Evolutionary conservation across 2,797 vertebrate species (phyloP).

Genomic region (Neostethus bicornis): DNA sequence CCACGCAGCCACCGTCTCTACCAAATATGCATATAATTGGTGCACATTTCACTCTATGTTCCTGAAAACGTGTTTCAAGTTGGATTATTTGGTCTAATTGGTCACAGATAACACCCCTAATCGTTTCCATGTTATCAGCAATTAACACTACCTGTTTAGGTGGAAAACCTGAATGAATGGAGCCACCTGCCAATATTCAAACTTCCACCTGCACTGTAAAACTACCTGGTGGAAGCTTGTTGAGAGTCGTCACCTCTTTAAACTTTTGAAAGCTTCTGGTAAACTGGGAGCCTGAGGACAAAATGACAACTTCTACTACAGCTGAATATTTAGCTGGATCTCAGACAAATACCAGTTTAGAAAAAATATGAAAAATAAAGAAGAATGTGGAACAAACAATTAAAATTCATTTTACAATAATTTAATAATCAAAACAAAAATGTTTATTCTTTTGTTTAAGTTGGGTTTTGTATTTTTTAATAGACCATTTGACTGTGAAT

Average conservation of each 20-base stretch:
- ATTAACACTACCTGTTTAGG: conserved; percentile 3
- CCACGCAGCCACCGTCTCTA: no score
- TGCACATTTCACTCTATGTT: no score
- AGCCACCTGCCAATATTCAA: conserved; percentile 70
- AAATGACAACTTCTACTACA: background rate
- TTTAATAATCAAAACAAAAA: background rate
- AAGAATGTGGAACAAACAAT: background rate
- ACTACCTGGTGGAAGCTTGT: conserved; percentile 54
- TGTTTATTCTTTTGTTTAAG: background rate
- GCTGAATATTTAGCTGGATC: conserved; percentile 8
- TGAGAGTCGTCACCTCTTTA: conserved; percentile 43
- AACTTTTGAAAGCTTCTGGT: conserved; percentile 37
- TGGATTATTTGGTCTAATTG: no score
- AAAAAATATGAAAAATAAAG: background rate
- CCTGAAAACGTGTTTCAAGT: no score
- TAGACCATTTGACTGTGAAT: no score
- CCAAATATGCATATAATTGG: no score
- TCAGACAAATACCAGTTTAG: background rate
- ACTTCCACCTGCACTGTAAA: conserved; percentile 70
- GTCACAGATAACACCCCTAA: no score
- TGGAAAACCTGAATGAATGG: conserved; percentile 24
- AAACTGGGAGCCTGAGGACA: conserved; percentile 44
- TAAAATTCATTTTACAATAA: background rate
- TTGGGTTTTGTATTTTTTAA: no score
- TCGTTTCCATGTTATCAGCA: no score